phyloP scores from a whole-genome alignment of 2,888 invertebrate species.

The Heliconius ismenius region DNA sequence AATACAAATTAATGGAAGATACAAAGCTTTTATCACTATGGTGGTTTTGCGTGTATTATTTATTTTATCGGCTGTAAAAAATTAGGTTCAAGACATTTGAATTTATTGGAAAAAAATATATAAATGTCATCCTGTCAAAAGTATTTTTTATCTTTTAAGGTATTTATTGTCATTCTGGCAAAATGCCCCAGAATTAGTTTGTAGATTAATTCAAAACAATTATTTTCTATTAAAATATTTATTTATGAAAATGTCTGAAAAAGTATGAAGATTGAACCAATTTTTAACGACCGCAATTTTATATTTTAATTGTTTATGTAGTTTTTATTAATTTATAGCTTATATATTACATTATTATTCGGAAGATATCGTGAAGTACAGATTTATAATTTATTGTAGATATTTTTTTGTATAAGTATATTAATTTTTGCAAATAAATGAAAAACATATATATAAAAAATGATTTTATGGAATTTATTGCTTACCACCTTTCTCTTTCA shows the following conservation, averaged over 20 bases:
- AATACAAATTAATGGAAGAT: conserved; percentile 46
- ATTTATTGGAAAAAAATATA: neutral
- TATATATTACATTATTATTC: conserved; percentile 5
- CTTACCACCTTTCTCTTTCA: neutral
- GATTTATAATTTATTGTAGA: neutral
- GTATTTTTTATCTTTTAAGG: neutral
- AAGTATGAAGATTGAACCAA: neutral
- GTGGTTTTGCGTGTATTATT: conserved; percentile 28
- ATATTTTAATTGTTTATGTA: neutral
- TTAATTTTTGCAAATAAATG: neutral
- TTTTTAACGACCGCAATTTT: neutral
- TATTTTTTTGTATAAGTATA: neutral
- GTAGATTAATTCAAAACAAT: neutral
- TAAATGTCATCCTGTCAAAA: neutral
- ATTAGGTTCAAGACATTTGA: neutral
- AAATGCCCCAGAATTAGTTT: neutral
- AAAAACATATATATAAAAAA: neutral
- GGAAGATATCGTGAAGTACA: conserved; percentile 12
- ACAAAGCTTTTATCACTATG: conserved; percentile 41
- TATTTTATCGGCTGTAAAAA: neutral
- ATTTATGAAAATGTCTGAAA: neutral
- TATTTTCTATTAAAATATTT: neutral
- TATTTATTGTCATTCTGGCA: neutral
- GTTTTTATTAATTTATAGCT: neutral
- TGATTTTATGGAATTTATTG: neutral